phyloP scores from a whole-genome alignment of 2,888 invertebrate genomes.

The Digitonthophagus gazella region DNA sequence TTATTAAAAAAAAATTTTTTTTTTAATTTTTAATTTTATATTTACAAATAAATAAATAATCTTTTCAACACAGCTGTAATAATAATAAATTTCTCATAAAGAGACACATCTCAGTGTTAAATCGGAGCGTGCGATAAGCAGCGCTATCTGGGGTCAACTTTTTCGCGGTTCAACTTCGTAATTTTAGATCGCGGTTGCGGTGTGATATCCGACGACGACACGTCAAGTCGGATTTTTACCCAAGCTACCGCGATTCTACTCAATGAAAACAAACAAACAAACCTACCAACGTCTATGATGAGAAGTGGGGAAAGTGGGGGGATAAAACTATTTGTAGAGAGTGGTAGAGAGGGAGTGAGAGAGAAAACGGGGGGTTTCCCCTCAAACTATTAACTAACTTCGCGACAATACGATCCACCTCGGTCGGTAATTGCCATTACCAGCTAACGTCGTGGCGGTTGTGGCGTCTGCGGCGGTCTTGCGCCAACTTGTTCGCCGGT shows the following conservation, averaged over 20 bases:
- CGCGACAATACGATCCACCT: slow-evolving; percentile 4
- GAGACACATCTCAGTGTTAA: neutral
- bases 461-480: neutral
- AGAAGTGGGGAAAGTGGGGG: no score
- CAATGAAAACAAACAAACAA: neutral
- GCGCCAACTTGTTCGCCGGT: slow-evolving; percentile 3
- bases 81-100: neutral
- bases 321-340: no score
- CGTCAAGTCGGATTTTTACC: neutral
- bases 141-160: neutral
- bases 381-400: neutral
- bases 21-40: no score
- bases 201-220: neutral
- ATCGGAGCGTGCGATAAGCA: neutral
- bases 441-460: slow-evolving; percentile 2
- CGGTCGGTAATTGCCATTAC: slow-evolving; percentile 11
- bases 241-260: neutral
- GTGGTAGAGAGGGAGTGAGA: no score
- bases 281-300: no score
- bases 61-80: neutral
- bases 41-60: neutral
- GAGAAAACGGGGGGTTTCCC: neutral
- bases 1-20: no score
- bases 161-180: neutral
- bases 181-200: neutral